Conservation (phyloP, 2,888 invertebrate genomes). For the Eurytoma adleriae region DNA sequence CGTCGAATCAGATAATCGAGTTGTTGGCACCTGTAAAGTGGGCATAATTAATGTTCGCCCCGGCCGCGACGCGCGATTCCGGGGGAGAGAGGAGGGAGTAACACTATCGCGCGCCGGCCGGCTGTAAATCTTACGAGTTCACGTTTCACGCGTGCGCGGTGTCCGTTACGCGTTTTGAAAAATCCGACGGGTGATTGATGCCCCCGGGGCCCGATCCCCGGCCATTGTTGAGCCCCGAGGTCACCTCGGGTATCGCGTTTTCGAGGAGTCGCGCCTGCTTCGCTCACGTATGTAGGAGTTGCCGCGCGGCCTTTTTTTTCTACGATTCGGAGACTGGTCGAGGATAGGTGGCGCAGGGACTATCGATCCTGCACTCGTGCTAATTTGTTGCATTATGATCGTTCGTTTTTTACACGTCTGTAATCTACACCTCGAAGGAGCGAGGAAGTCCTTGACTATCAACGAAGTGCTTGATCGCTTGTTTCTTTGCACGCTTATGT, state of each 20-base stretch:
- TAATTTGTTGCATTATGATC: neutral
- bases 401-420: neutral
- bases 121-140: constrained; percentile 54
- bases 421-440: neutral
- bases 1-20: constrained; percentile 72
- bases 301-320: neutral
- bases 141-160: constrained; percentile 47
- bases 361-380: neutral
- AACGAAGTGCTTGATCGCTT: too few relatives aligned
- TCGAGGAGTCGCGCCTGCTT: constrained; percentile 7
- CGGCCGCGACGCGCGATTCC: too few relatives aligned
- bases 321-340: neutral
- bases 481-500: too few relatives aligned
- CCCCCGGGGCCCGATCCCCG: constrained; percentile 20
- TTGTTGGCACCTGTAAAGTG: constrained; percentile 74
- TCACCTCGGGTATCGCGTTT: constrained; percentile 45
- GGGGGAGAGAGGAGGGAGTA: too few relatives aligned
- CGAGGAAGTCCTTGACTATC: neutral
- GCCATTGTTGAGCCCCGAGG: constrained; percentile 38
- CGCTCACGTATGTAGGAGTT: too few relatives aligned
- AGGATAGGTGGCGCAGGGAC: neutral
- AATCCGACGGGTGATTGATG: constrained; percentile 48
- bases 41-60: constrained; percentile 70
- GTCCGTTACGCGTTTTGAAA: constrained; percentile 53
- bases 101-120: constrained; percentile 19